Base-by-base conservation (phyloP, 2,888 invertebrate species). In the Lasioglossum morio region DNA sequence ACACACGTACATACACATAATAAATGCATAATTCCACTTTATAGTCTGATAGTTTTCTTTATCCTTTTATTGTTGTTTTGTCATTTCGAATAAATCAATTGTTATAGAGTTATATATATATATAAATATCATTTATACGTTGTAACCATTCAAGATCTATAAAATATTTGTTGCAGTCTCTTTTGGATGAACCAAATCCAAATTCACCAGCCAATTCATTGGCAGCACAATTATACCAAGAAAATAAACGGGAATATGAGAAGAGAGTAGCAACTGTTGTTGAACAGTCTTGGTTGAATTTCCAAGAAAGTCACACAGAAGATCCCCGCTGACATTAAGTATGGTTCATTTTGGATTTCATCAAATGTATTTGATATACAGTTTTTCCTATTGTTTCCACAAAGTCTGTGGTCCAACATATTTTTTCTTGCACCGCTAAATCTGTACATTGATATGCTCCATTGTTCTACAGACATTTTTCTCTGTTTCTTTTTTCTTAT, bases 141-240 rank as follows among this genome's bases (percentile, higher is more conserved):
- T 77, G 34, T 72, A 73, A 66, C 23, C 46, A 73, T 46, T 72
- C 77, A 79, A 72, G 60, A 80, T 87, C 60, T 82, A 73, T 87
- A 80, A 88, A 89, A 81, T 88, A 88, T 92, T 87, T 90, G 87
- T 95, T 95, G 81, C 96, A 97, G 96, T 97, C 97, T 48, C 95
- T 97, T 91, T 95, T 97, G 92, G 97, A 97, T 93, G 97, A 97
- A 94, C 97, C 97, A 60, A 97, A 97, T 94, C 97, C 97, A 79
- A 97, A 97, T 95, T 97, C 96, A 74, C 97, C 97, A 75, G 97
- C 97, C 66, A 97, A 97, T 94, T 96, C 96, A 88, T 94, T 96
- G 88, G 97, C 97, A 53, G 97, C 97, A 5, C 97, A 97, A 93
- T 95, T 97, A 79, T 97, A 97, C 94, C 96, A 97, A 93, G 97